Base-by-base conservation (phyloP, 2,113 vertebrate genomes). In the Pimephales promelas region DNA sequence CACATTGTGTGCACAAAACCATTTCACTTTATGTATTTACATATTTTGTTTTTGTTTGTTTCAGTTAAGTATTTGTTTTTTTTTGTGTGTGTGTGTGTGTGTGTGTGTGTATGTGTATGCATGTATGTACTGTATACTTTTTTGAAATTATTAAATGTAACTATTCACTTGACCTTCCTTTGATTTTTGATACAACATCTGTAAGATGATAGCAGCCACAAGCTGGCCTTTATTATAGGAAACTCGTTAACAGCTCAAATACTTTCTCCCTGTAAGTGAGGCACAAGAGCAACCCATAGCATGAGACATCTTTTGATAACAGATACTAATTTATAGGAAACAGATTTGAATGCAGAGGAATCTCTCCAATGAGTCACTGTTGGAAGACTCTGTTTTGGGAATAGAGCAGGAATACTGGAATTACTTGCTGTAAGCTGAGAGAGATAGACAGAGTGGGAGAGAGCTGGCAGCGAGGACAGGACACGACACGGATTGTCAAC, bases 401-500 rank as follows among this genome's bases (percentile, higher is more conserved):
- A 47, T 75, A 31, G 40, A 77, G 28, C 64, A 28, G 43, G 73
- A 66, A 52, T 47, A 20, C 24, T 47, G 73, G 61, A 75, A 52
- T 75, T 78, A 22, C 24, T 74, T n/a, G 40, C 43, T 76, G 45
- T 40, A 71, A 75, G n/a, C 10, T 47, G 24, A 16, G n/a, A 68
- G 59, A 70, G 61, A 71, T 13, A 20, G 79, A 81, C 43, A 52
- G 54, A 73, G 81, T 47, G 72, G 72, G 34, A 75, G 81, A 83
- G 49, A 74, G 18, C 81, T 74, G 74, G 62, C 61, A 52, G 24
- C 34, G 14, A 22, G 73, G n/a, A 73, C 9, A 28, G 74, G 74
- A 84, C 74, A 84, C 75, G 62, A 70, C 74, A 78, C 40, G 74
- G 75, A 78, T 64, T 68, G 82, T 84, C 74, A 77, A 45, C 73